Conservation (phyloP, 2,113 vertebrate species). For the Nesogale talazaci region DNA sequence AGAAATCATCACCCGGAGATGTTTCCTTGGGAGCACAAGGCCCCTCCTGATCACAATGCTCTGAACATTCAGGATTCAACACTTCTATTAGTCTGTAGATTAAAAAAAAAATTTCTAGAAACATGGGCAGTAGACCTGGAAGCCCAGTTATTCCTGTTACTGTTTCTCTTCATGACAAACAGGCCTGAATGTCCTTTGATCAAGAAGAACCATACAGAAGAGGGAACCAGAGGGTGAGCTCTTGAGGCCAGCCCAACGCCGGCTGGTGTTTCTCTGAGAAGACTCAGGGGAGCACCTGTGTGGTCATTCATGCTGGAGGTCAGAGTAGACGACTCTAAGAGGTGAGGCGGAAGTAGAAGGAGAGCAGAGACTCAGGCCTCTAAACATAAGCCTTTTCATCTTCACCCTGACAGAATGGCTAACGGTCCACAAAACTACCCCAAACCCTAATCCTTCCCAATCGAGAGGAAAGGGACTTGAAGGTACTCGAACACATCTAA, state of each 20-base stretch:
- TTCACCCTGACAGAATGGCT: slow-evolving; percentile 63
- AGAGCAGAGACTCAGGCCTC: slow-evolving; percentile 32
- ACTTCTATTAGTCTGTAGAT: neutral
- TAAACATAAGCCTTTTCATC: neutral
- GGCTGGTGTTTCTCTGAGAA: neutral
- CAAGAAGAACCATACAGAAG: neutral
- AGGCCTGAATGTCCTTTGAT: neutral
- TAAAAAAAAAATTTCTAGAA: neutral
- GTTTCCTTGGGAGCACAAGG: neutral
- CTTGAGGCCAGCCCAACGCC: neutral
- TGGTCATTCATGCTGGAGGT: neutral
- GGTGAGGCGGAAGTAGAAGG: neutral
- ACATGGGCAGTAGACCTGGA: neutral
- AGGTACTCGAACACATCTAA: slow-evolving; percentile 24
- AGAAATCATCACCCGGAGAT: neutral
- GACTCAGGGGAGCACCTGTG: neutral
- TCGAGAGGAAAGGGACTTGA: slow-evolving; percentile 42
- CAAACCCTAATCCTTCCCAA: slow-evolving; percentile 68
- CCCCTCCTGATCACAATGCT: neutral
- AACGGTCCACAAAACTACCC: slow-evolving; percentile 62
- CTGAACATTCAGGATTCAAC: neutral
- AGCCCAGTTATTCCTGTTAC: neutral
- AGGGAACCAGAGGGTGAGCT: neutral
- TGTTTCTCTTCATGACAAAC: neutral
- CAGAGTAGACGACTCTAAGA: neutral